Evolutionary conservation across 2,888 invertebrate species (phyloP).

Genomic region (Eudemis profundana): DNA sequence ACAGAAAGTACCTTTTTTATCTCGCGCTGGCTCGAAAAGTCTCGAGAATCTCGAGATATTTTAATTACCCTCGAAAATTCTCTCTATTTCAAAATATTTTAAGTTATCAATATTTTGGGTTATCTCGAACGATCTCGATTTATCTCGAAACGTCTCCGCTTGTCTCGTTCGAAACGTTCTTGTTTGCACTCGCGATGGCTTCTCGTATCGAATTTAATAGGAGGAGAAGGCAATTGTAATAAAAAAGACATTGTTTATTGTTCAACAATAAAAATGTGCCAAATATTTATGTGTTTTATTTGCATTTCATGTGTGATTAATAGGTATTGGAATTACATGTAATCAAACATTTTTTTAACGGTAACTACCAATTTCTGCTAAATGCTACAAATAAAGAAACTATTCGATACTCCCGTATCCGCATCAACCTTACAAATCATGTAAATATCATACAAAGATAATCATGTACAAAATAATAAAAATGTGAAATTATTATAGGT

Average conservation of each 20-base stretch:
- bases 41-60: neutral
- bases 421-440: too few species aligned
- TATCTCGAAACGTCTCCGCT: conserved; percentile 15
- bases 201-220: conserved; percentile 48
- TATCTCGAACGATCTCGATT: conserved; percentile 4
- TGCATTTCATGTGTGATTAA: too few species aligned
- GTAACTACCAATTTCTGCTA: too few species aligned
- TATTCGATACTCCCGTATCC: too few species aligned
- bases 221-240: conserved; percentile 44
- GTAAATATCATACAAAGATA: too few species aligned
- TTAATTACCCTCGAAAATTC: neutral
- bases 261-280: conserved; percentile 52
- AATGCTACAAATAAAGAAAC: too few species aligned
- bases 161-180: conserved; percentile 14
- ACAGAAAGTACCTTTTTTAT: too few species aligned
- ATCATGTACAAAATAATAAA: too few species aligned
- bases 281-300: conserved; percentile 44
- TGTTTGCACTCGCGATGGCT: conserved; percentile 38
- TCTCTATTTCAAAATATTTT: neutral
- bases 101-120: too few species aligned
- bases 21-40: neutral
- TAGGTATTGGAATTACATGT: too few species aligned
- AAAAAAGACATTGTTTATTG: conserved; percentile 50
- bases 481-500: too few species aligned
- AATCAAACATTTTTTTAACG: too few species aligned